Base-by-base conservation (phyloP, 2,888 invertebrate genomes). In the Slavum lentiscoides region DNA sequence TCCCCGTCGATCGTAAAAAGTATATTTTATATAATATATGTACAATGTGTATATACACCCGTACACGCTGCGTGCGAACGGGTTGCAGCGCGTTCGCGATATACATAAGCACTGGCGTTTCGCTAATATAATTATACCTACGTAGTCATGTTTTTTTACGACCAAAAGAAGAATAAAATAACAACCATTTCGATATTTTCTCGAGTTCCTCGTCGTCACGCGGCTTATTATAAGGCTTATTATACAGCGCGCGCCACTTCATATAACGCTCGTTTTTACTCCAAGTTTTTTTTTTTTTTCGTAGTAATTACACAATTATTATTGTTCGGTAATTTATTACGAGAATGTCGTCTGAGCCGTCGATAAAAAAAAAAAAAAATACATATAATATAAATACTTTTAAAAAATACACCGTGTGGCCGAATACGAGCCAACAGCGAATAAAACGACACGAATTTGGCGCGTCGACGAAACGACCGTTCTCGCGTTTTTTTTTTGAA, bases 121-220 rank as follows among this genome's bases (percentile, higher is more conserved):
- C 30, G 53, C 69, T 49, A 49, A 13, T 30, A 9, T 30, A n/a
- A n/a, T 19, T 23, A 61, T 43, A 61, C 43, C 17, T n/a, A 21
- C 30, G 17, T 72, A 6, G 17, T 62, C 19, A 2, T 30, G 55
- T 17, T 55, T 62, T 77, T 76, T 80, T 80, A 80, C 80, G 80
- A 80, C 72, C 80, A 23, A 72, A 64, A 70, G 62, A 80, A 30
- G 68, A 43, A 37, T 58, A 70, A 55, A 5, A 39, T 73, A 61
- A 43, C 37, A 58, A 64, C 64, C 72, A 43, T 43, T 80, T 72
- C 70, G 62, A 55, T 61, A 39, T 39, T 75, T 43, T 75, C 55
- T 74, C 55, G 39, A 43, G 37, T 23, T 1, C 30, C 64, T 23
- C 73, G 17, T 62, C 68, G 7, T 11, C 30, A 7, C 15, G 23